These are phyloP conservation scores for Bagarius yarrelli DNA, from an alignment of 2,113 vertebrate species.

Conservation along the genomic window DNA sequence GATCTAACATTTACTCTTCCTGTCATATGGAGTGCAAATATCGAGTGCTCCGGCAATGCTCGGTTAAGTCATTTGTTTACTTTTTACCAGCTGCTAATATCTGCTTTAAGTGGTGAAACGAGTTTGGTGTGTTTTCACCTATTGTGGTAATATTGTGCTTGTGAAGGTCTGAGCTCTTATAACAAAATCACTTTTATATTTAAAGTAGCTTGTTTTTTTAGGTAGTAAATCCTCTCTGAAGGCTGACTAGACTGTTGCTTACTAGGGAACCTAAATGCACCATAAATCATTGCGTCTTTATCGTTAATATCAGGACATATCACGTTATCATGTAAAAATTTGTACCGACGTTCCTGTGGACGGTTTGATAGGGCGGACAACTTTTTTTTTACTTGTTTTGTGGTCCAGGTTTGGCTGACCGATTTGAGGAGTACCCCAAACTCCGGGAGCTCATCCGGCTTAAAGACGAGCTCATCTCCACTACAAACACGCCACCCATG, in stretches of 20 bases:
- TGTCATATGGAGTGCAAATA: background rate
- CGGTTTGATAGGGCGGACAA: no score
- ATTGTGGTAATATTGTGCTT: background rate
- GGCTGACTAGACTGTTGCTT: background rate
- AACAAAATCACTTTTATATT: no score
- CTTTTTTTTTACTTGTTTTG: constrained; percentile 12
- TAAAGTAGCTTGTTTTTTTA: no score
- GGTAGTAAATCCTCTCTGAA: background rate
- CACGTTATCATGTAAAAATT: background rate
- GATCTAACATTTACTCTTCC: background rate
- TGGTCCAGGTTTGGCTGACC: constrained; percentile 87
- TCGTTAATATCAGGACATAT: background rate
- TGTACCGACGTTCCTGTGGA: background rate
- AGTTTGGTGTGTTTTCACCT: background rate
- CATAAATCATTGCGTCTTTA: background rate
- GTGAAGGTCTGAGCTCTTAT: no score
- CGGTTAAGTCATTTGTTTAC: background rate
- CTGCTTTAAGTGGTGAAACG: background rate
- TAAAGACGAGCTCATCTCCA: constrained; percentile 93
- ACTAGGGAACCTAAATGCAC: no score
- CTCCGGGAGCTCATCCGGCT: constrained; percentile 93
- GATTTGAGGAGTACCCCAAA: constrained; percentile 99
- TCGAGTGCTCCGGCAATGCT: background rate
- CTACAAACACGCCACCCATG: constrained; percentile 97
- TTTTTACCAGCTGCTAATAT: background rate